phyloP scores from a whole-genome alignment of 2,113 vertebrate species.

The Panurus biarmicus region DNA sequence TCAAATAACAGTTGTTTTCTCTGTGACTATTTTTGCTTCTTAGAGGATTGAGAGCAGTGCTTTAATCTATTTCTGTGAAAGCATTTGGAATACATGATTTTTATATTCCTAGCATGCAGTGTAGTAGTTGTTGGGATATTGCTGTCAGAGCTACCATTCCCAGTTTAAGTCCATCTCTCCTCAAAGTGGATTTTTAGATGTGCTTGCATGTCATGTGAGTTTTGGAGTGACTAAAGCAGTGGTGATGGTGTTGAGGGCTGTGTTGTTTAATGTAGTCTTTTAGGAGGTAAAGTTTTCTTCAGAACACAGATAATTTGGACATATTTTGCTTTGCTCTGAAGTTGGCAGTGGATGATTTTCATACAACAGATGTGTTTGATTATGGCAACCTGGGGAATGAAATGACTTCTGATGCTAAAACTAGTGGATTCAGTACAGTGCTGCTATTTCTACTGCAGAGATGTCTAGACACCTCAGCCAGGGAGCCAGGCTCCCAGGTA shows the following conservation, averaged over 20 bases:
- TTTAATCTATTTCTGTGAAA: neutral
- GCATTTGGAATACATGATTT: neutral
- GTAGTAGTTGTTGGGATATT: neutral
- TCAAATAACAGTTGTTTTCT: neutral
- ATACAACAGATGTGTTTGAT: conserved; percentile 22
- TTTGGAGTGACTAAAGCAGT: neutral
- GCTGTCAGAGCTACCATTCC: neutral
- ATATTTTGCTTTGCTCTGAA: neutral
- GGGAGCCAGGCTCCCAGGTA: neutral
- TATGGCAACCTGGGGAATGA: neutral
- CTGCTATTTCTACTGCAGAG: neutral
- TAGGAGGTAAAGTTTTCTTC: neutral
- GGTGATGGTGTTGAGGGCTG: neutral
- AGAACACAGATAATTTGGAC: neutral
- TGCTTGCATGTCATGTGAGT: neutral
- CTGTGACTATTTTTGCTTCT: neutral
- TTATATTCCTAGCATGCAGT: neutral
- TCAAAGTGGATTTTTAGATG: neutral
- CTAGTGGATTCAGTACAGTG: neutral
- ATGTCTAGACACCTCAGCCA: conserved; percentile 29
- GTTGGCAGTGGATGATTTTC: neutral
- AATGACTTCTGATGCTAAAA: neutral
- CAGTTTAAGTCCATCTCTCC: neutral
- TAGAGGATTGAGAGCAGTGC: neutral
- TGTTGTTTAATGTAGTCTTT: neutral